Evolutionary conservation across 2,797 vertebrate genomes (phyloP).

Genomic region (Acipenser oxyrinchus): DNA sequence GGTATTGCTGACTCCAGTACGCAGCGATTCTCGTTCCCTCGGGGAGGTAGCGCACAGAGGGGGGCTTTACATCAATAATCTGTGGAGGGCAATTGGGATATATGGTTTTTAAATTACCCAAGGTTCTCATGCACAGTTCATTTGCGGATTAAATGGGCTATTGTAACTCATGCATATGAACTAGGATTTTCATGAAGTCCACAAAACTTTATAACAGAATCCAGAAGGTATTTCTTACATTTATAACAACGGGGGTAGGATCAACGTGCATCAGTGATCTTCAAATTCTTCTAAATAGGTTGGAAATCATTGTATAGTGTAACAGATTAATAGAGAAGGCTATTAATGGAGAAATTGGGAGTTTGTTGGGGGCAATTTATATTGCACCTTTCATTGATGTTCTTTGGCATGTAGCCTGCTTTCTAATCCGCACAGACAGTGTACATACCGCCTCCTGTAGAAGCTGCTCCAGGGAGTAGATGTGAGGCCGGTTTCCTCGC

Average conservation of each 20-base stretch:
- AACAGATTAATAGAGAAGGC: too few relatives aligned
- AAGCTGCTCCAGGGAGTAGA: slow-evolving; percentile 94
- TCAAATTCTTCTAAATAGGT: too few relatives aligned
- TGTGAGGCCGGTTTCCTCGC: slow-evolving; percentile 91
- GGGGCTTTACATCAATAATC: slow-evolving; percentile 95
- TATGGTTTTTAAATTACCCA: neutral
- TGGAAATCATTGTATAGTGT: too few relatives aligned
- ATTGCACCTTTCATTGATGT: slow-evolving; percentile 12
- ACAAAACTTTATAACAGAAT: neutral
- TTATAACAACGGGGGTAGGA: too few relatives aligned
- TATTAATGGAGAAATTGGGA: too few relatives aligned
- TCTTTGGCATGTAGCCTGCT: slow-evolving; percentile 9
- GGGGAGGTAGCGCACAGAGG: slow-evolving; percentile 80
- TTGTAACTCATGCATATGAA: neutral
- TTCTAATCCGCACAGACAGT: slow-evolving; percentile 23
- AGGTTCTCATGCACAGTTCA: neutral
- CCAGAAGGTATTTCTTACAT: too few relatives aligned
- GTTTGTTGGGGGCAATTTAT: too few relatives aligned
- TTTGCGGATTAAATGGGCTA: slow-evolving; percentile 3
- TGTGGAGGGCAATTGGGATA: slow-evolving; percentile 34
- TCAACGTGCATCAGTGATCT: too few relatives aligned
- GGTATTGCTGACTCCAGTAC: slow-evolving; percentile 98
- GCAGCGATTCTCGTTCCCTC: slow-evolving; percentile 93
- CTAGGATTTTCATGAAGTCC: slow-evolving; percentile 15
- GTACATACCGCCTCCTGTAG: slow-evolving; percentile 91